A percentile compares a stretch with the other conserved stretches of the same genome.
These are phyloP conservation scores for Peromyscus polionotus DNA, from an alignment of 2,113 vertebrate species.

Conservation along the genomic window DNA sequence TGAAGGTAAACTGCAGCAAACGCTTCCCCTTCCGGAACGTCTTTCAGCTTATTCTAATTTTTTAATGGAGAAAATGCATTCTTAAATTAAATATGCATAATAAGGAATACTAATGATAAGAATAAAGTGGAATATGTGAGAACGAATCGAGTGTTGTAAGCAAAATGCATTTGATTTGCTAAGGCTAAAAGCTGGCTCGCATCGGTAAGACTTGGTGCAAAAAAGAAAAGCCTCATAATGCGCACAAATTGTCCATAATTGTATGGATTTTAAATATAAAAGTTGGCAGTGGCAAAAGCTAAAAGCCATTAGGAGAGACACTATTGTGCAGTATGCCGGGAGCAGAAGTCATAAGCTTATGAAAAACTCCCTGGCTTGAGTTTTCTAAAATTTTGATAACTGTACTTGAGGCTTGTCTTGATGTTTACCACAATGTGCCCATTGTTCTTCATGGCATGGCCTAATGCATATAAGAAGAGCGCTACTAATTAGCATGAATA, in stretches of 20 bases:
- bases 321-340: conserved; percentile 87
- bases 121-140: conserved; percentile 89
- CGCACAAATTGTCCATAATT: conserved; percentile 96
- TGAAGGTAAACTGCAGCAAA: conserved; percentile 88
- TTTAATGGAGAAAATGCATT: conserved; percentile 92
- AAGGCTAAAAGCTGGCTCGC: conserved; percentile 87
- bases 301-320: conserved; percentile 97
- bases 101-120: conserved; percentile 91
- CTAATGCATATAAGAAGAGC: conserved; percentile 97
- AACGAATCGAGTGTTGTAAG: conserved; percentile 87
- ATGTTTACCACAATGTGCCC: conserved; percentile 90
- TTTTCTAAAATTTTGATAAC: conserved; percentile 94
- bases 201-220: conserved; percentile 87
- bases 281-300: conserved; percentile 94
- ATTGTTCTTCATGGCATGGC: conserved; percentile 91
- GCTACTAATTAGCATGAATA: conserved; percentile 98
- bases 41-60: conserved; percentile 90
- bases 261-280: conserved; percentile 94
- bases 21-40: conserved; percentile 87
- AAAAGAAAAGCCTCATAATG: conserved; percentile 93
- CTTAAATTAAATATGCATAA: conserved; percentile 93
- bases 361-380: conserved; percentile 85
- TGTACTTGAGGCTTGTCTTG: conserved; percentile 90
- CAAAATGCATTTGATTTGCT: conserved; percentile 88
- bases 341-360: conserved; percentile 92